Percentiles rank a stretch among this genome's conserved stretches.
Evolutionary conservation across 2,888 invertebrate genomes (phyloP).

Genomic region (Onchidella celtica): DNA sequence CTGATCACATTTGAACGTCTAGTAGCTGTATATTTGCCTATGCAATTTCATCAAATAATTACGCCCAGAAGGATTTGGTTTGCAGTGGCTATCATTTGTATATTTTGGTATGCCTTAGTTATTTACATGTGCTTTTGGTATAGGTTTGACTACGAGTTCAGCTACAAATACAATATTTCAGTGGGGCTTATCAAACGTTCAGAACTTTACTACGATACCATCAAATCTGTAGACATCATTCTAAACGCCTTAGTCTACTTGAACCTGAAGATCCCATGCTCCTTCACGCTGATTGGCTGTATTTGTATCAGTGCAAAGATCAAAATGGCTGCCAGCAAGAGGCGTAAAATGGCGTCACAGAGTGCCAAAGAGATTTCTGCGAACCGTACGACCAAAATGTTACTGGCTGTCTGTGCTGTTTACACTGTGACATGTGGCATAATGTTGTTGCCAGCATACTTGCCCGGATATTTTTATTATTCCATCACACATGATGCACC

Average conservation of each 20-base stretch:
- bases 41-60: neutral
- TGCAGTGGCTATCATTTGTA: neutral
- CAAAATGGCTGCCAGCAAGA: neutral
- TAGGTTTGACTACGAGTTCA: neutral
- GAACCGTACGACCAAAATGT: neutral
- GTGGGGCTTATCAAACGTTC: neutral
- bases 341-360: neutral
- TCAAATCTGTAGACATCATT: neutral
- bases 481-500: neutral
- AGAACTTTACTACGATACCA: neutral
- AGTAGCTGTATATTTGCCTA: neutral
- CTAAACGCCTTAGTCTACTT: neutral
- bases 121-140: neutral
- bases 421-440: neutral
- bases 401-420: neutral
- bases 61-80: neutral
- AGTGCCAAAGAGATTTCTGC: neutral
- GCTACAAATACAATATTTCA: neutral
- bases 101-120: neutral
- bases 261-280: neutral
- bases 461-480: neutral
- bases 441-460: neutral
- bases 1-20: conserved; percentile 22
- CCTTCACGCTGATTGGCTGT: neutral
- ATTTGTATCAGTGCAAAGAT: neutral